Base-by-base conservation (phyloP, 2,113 vertebrate genomes). In the Saguinus imperator region DNA sequence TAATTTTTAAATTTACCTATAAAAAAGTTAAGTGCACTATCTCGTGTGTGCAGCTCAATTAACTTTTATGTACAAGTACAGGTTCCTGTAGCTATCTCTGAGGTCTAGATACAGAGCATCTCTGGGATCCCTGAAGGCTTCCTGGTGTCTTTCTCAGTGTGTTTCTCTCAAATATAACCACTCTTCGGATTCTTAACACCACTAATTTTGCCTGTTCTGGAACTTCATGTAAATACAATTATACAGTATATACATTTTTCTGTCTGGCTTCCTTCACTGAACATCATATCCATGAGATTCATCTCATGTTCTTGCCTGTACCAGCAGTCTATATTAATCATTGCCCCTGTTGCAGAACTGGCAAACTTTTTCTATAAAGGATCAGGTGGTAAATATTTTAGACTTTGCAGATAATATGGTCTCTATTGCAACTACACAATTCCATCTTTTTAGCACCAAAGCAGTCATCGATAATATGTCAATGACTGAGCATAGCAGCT, bases 1-100 rank as follows among this genome's bases (percentile, higher is more conserved):
- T 96, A 83, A 70, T 94, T 94, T 94, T 92, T 80, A 88, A 86
- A 95, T 90, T 89, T 52, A 77, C 27, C 80, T 83, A 87, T 94
- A 94, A 90, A 96, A 96, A 94, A 43, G 52, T 95, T 66, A 94
- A 89, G 92, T 90, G 4, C 37, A 52, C 43, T 92, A 89, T 89
- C 80, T 64, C 76, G 35, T 70, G 14, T 82, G 52, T 40, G 58
- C 18, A 81, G 21, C 80, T 95, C 66, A 64, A 45, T 97, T 96
- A 94, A 89, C 61, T 95, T 95, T 97, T 95, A 95, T 79, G 37
- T 45, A 35, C 29, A 57, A 93, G 82, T 37, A 21, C 50, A 20
- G 61, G 61, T 48, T 91, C 6, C 83, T 89, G 29, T 40, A 87
- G 55, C 32, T 37, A 68, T 55, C 48, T 40, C 80, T 52, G 76